phyloP scores from a whole-genome alignment of 1,140 invertebrate genomes.

The Sarcophaga peregrina region DNA sequence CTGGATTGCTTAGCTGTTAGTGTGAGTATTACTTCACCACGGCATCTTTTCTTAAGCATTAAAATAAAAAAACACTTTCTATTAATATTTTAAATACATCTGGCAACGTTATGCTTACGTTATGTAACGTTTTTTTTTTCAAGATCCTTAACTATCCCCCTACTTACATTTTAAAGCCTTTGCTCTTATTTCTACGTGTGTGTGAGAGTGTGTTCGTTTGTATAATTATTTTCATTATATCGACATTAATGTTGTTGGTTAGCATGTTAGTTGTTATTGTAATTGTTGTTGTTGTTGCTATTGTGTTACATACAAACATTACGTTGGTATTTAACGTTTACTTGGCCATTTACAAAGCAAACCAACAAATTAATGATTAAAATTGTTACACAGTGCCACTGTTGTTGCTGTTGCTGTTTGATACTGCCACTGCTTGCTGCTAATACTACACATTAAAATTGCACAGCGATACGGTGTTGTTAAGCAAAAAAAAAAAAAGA shows the following conservation, averaged over 20 bases:
- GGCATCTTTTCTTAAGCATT: too few relatives aligned
- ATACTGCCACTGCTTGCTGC: too few relatives aligned
- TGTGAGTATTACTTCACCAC: too few relatives aligned
- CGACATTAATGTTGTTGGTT: not conserved
- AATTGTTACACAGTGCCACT: not conserved
- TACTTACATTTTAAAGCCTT: too few relatives aligned
- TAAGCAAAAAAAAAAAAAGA: not conserved
- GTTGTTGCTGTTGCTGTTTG: not conserved
- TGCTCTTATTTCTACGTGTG: too few relatives aligned
- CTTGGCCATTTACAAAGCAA: not conserved
- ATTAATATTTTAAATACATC: too few relatives aligned
- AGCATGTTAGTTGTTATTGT: not conserved
- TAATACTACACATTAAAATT: too few relatives aligned
- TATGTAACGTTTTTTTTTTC: too few relatives aligned
- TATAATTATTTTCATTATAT: not conserved
- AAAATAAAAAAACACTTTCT: too few relatives aligned
- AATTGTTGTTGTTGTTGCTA: not conserved
- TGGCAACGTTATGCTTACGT: too few relatives aligned
- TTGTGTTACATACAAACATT: not conserved
- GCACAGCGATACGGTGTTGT: not conserved
- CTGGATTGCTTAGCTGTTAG: too few relatives aligned
- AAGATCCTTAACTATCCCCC: not conserved
- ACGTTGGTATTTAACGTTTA: not conserved
- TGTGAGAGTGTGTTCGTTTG: not conserved
- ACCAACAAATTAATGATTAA: not conserved